Base-by-base conservation (phyloP, 1,140 invertebrate genomes). In the Drosophila elegans region DNA sequence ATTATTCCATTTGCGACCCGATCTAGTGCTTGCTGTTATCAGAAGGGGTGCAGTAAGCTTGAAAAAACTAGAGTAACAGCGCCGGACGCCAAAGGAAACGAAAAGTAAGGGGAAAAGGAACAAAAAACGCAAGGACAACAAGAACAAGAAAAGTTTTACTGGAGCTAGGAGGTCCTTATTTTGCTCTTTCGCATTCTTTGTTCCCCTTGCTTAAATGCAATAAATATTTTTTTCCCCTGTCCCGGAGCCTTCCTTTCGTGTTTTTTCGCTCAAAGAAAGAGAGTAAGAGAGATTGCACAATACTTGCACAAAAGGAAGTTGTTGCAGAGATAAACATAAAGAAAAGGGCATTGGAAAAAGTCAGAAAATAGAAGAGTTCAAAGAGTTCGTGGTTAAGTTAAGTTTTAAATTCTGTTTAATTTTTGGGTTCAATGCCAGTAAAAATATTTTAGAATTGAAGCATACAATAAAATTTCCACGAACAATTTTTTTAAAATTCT, bases 61-160 rank as follows among this genome's bases (percentile, higher is more conserved):
- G 27, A 16, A 66, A 72, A 81, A 83, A 84, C 36, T 84, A 60
- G 80, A 84, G 76, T 84, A 84, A 63, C 66, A 80, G 16, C 42
- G 42, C 66, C 55, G 62, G 64, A 66, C 63, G 13, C 29, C 25
- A 16, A 56, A 78, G 34, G 48, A 62, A 36, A 11, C 21, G 48
- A 32, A 2, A 4, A 52, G 61, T 54, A 78, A 74, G 38, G 66
- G 78, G 63, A 77, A 54, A 49, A 63, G 56, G 51, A 51, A 53
- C 38, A 55, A 49, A 55, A 64, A 63, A 32, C 21, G 61, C 64
- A 67, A 73, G 51, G 73, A 63, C 62, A 82, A 80, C 57, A 62
- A 51, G 46, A 69, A 53, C 52, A n/a, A n/a, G n/a, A n/a, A n/a
- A n/a, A n/a, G n/a, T n/a, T 72, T 57, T 13, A 16, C 44, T 16